Evolutionary conservation across 1,140 invertebrate genomes (phyloP), one percentile per base, ranked within the genome.

Genomic region (Reticulitermes speratus): DNA sequence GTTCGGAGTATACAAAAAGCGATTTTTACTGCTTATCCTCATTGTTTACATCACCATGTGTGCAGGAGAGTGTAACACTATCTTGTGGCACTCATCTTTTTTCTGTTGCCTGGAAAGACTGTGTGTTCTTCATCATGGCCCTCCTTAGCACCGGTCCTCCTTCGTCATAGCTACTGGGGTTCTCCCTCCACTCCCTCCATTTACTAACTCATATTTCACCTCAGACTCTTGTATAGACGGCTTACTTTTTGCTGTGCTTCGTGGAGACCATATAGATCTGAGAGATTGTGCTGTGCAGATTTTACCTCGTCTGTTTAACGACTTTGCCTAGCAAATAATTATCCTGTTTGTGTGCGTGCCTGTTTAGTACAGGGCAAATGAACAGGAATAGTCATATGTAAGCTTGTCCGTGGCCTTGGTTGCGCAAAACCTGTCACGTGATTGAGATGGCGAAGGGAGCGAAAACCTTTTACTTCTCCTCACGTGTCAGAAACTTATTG

Each of bases 111-210:
- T 75, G 25, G 11, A 30, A 25, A 75, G 25, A 6, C 25, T 75
- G 65, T 30, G n/a, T 75, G 65, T 75, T 75, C 65, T 75, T 30
- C 65, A 75, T 75, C 65, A 75, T 75, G 65, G 65, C 65, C 65
- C n/a, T 5, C 65, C 65, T 75, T 75, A 75, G n/a, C 65, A 75
- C 65, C 65, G 25, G 65, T 75, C 65, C 65, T 75, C 65, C n/a
- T 75, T 6, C n/a, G 9, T 1, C n/a, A 25, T 16, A 75, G 65
- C 65, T 75, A 75, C 65, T 75, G 65, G 65, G n/a, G n/a, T 75
- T n/a, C 65, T 30, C 65, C 65, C 65, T n/a, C 65, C 65, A 75
- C 65, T 75, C 65, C 25, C 65, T 38, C 38, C 38, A 11, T 25
- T 30, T 30, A 55, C 52, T 75, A 75, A 75, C 65, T 25, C 65